A percentile compares a stretch with the other conserved stretches of the same genome.
Evolutionary conservation across 2,113 vertebrate genomes (phyloP).

Genomic region (Otolemur garnettii): DNA sequence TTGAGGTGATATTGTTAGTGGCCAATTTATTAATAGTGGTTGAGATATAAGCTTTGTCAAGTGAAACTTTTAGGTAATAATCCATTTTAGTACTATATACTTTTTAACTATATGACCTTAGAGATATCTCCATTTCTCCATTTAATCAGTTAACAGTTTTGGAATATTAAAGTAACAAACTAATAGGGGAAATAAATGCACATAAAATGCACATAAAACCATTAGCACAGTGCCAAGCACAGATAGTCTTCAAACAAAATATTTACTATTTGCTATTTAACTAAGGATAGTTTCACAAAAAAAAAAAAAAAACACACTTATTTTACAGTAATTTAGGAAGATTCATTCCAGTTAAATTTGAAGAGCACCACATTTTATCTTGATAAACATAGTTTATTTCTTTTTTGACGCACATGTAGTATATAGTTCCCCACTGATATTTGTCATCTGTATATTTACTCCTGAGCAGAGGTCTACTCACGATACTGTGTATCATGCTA

Average conservation of each 20-base stretch:
- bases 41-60: not conserved
- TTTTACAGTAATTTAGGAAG: not conserved
- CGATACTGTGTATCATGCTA: not conserved
- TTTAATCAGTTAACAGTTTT: not conserved
- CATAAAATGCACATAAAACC: not conserved
- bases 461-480: not conserved
- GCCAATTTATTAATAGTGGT: not conserved
- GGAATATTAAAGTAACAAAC: not conserved
- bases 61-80: not conserved
- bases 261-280: not conserved
- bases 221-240: not conserved
- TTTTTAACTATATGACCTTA: not conserved
- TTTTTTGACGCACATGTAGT: not conserved
- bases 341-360: not conserved
- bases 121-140: not conserved
- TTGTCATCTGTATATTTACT: not conserved
- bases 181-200: not conserved
- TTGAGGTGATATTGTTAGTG: not conserved
- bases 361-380: not conserved
- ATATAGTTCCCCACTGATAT: not conserved
- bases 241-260: not conserved
- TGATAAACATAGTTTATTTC: not conserved
- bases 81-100: not conserved
- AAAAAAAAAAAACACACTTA: not conserved
- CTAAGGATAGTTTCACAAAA: not conserved